Evolutionary conservation across 2,797 vertebrate genomes (phyloP), one percentile per base, ranked within the genome.

Genomic region (Tenualosa ilisha): DNA sequence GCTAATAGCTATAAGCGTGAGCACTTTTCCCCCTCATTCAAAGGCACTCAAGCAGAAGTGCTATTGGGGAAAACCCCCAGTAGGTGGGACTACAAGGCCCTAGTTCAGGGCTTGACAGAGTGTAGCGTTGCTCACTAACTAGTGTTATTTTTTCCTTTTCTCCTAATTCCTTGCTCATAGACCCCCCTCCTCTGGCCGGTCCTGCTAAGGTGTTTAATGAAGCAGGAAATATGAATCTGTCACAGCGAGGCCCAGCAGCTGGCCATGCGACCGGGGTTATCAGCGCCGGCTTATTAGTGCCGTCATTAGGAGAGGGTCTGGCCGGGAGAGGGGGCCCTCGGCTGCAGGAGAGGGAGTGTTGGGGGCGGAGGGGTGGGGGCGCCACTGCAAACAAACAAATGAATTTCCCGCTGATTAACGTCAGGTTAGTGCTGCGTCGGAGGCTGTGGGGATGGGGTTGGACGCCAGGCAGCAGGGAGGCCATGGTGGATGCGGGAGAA

Each of bases 171-270:
- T 46, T 46, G 46, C 46, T 46, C 7, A 4, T 46, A 46, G 46
- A 72, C 51, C 63, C 53, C 68, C 75, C 50, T 49, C 59, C 87
- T 86, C 81, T 85, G 84, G 82, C 50, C 68, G 61, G 86, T 63
- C 85, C 92, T 96, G 93, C 94, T 94, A 94, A 93, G 94, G 82
- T 75, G 93, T 94, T 94, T 96, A 96, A 96, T 96, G 95, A 95
- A 96, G 96, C 95, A 94, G 95, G 96, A 96, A 96, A 96, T 96
- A 96, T 96, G 95, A 95, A 94, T 95, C 95, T 95, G 94, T 95
- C 95, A 95, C 96, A 96, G 96, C 95, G 95, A 96, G 94, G 91
- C 91, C 85, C 89, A 95, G 94, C 96, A 96, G 95, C 96, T 96
- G 96, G 95, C 92, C 90, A 93, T 93, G 92, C 95, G 95, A 94